Base-by-base conservation (phyloP, 2,113 vertebrate genomes). In the Xyliphius kryptos region DNA sequence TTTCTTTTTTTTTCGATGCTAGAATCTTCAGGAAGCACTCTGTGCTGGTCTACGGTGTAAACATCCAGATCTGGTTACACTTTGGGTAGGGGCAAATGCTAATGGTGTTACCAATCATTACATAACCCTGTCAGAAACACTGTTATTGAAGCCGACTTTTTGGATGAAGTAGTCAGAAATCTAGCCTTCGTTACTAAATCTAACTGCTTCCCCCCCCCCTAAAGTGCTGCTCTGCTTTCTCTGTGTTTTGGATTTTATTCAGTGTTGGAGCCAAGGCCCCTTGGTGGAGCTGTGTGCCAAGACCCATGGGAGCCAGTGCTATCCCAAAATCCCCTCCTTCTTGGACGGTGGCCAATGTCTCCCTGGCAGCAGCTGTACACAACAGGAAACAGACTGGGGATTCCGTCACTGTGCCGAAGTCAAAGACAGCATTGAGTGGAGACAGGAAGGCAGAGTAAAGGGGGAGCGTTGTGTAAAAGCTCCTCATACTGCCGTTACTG, bases 341-440 rank as follows among this genome's bases (percentile, higher is more conserved):
- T 79, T 88, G 88, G 88, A 82, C 22, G 36, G 13, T 47, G 12
- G 86, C 82, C 87, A 82, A 74, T 16, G 91, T 90, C 76, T 58
- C 91, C 78, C 19, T n/a, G 74, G 93, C 90, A 87, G 91, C 91
- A 68, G 82, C 81, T 86, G 85, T 85, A 89, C 91, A 94, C 89
- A 95, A 86, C 90, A 90, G 89, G 92, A 91, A 95, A 95, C 91
- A 91, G 90, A 90, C 77, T 73, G 84, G 89, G 79, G 89, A 91
- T 88, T 90, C 91, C 88, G 88, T 91, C 90, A 90, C 85, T 81
- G 77, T 72, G 55, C 73, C 52, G 17, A 69, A 78, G 82, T 78
- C 77, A 80, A 85, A 86, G 84, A 71, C 81, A 79, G 84, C 86
- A 82, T 82, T 86, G 82, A 86, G 72, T 76, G 79, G 87, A 83